These are phyloP conservation scores for Melanerpes formicivorus DNA, from an alignment of 2,113 vertebrate species.

Conservation along the genomic window DNA sequence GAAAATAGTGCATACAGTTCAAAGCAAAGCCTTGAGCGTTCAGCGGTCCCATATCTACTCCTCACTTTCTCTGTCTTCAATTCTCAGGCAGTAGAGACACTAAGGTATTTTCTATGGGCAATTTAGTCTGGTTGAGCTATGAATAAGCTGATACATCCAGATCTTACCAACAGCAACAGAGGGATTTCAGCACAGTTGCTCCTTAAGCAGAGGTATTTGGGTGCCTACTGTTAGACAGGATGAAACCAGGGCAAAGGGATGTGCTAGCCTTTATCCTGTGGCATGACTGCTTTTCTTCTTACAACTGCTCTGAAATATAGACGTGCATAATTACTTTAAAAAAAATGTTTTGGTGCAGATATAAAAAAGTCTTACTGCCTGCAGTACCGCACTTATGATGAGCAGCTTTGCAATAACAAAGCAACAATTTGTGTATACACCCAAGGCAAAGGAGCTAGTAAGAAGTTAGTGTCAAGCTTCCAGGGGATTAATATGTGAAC, in stretches of 20 bases:
- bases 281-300: neutral
- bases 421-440: slow-evolving; percentile 3
- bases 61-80: neutral
- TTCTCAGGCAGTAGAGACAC: neutral
- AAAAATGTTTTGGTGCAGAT: neutral
- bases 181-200: neutral
- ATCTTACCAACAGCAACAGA: neutral
- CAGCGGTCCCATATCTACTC: neutral
- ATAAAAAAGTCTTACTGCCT: neutral
- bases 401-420: neutral
- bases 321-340: neutral
- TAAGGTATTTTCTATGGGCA: neutral
- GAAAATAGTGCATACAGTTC: neutral
- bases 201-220: neutral
- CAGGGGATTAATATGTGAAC: slow-evolving; percentile 21
- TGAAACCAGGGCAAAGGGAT: neutral
- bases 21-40: neutral
- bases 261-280: neutral
- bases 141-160: neutral
- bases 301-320: neutral
- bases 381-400: neutral
- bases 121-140: neutral
- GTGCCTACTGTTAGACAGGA: neutral
- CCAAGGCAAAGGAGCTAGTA: neutral
- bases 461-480: slow-evolving; percentile 37